phyloP scores from a whole-genome alignment of 2,888 invertebrate genomes.

The Amiota communis region DNA sequence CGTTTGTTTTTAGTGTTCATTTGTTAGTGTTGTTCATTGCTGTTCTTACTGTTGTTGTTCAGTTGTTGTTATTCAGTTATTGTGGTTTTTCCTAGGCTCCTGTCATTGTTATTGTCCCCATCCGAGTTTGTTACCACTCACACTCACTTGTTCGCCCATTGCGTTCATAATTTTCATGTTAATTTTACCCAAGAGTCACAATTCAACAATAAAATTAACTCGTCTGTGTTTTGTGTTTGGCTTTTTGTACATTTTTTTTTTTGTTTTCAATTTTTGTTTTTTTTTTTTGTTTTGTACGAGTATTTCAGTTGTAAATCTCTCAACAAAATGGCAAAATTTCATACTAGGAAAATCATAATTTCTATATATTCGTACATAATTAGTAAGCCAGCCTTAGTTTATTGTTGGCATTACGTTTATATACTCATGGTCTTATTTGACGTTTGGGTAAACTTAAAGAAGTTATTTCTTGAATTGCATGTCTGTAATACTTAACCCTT shows the following conservation, averaged over 20 bases:
- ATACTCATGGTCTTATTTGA: background rate
- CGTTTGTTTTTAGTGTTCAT: slow-evolving; percentile 27
- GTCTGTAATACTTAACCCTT: background rate
- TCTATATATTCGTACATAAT: background rate
- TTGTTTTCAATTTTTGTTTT: background rate
- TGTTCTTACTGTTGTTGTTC: slow-evolving; percentile 27
- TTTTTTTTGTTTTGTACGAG: no score
- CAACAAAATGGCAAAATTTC: background rate
- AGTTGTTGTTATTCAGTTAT: slow-evolving; percentile 37
- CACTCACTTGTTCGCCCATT: slow-evolving; percentile 44
- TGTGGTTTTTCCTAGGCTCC: slow-evolving; percentile 12
- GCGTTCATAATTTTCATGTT: slow-evolving; percentile 66
- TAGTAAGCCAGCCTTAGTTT: slow-evolving; percentile 11
- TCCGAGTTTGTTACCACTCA: slow-evolving; percentile 35
- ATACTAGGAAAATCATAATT: background rate
- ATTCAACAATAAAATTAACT: slow-evolving; percentile 62
- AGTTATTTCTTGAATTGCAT: background rate
- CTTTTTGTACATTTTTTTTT: background rate
- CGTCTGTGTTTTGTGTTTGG: slow-evolving; percentile 39
- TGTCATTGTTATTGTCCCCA: background rate
- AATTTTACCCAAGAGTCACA: slow-evolving; percentile 64
- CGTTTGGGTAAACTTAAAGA: background rate
- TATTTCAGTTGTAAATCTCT: background rate
- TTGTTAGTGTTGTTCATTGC: slow-evolving; percentile 31
- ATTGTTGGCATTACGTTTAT: background rate